A percentile compares a stretch with the other conserved stretches of the same genome.
Conservation (phyloP, 2,113 vertebrate species). For the Meles meles region DNA sequence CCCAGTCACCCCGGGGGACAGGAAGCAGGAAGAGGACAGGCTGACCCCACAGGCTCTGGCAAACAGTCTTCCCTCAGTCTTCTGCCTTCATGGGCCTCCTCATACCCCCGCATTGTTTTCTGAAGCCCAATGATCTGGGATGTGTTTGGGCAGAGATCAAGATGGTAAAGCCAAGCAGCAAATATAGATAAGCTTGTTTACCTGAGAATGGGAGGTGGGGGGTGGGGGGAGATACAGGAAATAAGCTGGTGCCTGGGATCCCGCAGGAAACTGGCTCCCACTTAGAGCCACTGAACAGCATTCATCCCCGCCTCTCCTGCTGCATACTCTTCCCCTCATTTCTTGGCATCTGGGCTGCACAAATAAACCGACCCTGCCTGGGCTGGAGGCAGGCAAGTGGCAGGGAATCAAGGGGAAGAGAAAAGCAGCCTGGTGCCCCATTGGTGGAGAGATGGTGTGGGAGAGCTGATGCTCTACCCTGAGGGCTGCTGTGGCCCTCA, state of each 20-base stretch:
- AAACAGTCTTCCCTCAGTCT: not conserved
- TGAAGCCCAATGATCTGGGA: not conserved
- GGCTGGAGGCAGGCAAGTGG: not conserved
- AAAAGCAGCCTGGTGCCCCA: not conserved
- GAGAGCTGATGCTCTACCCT: not conserved
- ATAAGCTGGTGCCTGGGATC: not conserved
- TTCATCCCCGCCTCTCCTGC: not conserved
- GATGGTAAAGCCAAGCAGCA: not conserved
- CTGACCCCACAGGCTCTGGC: not conserved
- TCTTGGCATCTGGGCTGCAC: not conserved
- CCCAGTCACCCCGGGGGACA: fast-evolving
- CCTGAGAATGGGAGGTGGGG: not conserved
- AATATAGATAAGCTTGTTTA: not conserved
- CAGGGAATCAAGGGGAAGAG: not conserved
- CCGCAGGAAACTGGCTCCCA: not conserved
- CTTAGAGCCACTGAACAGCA: not conserved
- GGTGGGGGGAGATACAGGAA: not conserved
- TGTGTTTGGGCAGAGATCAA: not conserved
- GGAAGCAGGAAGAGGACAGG: not conserved
- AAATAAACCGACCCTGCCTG: not conserved
- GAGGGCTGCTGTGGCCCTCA: not conserved
- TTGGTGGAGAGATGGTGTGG: not conserved
- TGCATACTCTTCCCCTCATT: not conserved
- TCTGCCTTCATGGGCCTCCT: not conserved
- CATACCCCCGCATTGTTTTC: not conserved